These are phyloP conservation scores for Sebastes itinus DNA, from an alignment of 2,797 vertebrate species.

Conservation along the genomic window DNA sequence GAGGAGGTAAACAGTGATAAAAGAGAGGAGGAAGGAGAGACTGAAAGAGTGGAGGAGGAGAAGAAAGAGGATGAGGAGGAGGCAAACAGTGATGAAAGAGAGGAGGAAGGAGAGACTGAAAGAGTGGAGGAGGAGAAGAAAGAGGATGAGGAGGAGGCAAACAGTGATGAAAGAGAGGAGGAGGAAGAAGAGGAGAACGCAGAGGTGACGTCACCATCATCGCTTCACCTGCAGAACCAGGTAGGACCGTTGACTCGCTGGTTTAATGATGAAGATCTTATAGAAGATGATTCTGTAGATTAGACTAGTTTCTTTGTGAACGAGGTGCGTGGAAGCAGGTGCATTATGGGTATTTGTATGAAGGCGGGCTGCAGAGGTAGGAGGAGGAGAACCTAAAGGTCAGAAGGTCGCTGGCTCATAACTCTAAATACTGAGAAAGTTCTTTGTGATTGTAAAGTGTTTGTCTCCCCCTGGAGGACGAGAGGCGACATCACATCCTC, in stretches of 20 bases:
- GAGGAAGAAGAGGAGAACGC: neutral
- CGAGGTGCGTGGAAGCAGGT: too few species aligned
- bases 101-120: neutral
- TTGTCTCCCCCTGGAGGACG: neutral
- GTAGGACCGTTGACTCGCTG: conserved; percentile 9
- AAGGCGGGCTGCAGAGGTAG: too few species aligned
- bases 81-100: neutral
- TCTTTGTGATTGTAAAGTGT: neutral
- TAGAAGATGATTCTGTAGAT: too few species aligned
- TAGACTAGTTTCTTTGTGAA: rapidly evolving
- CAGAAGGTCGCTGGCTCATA: too few species aligned
- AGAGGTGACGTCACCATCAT: neutral
- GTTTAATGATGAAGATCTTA: too few species aligned
- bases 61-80: neutral
- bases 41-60: rapidly evolving
- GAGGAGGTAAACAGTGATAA: neutral
- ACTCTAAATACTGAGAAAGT: too few species aligned
- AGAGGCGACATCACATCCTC: neutral
- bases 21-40: neutral
- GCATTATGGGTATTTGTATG: too few species aligned
- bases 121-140: neutral
- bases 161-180: neutral
- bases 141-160: neutral
- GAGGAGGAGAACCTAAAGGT: too few species aligned
- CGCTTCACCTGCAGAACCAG: conserved; percentile 30